phyloP scores from a whole-genome alignment of 1,140 invertebrate species.

The Neotoxoptera formosana region DNA sequence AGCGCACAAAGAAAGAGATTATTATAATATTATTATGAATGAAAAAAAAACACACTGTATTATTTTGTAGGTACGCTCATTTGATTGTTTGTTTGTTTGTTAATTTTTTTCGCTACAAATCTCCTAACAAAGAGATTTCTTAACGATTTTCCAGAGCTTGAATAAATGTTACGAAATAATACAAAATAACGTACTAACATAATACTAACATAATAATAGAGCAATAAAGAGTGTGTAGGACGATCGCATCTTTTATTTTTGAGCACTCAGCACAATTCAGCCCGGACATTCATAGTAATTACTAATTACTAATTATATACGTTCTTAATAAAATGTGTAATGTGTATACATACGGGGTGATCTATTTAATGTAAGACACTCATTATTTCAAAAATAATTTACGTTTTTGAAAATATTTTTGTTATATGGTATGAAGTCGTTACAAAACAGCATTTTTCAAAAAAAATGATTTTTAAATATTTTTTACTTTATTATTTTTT shows the following conservation, averaged over 20 bases:
- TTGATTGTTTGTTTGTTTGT: neutral
- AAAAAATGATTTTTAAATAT: no score
- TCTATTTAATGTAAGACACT: no score
- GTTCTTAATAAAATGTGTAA: neutral
- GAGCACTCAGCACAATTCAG: neutral
- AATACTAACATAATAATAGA: neutral
- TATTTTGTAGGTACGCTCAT: neutral
- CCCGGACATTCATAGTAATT: neutral
- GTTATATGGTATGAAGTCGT: no score
- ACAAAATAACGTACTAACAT: neutral
- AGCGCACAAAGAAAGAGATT: slow-evolving; percentile 15
- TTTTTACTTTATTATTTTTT: no score
- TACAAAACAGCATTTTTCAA: no score
- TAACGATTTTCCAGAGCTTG: neutral
- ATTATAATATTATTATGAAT: neutral
- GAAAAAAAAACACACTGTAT: neutral
- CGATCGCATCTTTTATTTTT: neutral
- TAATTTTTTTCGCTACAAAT: neutral
- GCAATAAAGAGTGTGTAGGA: neutral
- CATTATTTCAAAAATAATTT: no score
- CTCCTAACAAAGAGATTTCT: neutral
- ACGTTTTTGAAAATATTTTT: no score
- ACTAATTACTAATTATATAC: no score
- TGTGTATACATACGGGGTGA: no score
- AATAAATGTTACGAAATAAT: slow-evolving; percentile 16